Evolutionary conservation across 1,140 invertebrate genomes (phyloP).

Genomic region (Hypsibius dujardini): DNA sequence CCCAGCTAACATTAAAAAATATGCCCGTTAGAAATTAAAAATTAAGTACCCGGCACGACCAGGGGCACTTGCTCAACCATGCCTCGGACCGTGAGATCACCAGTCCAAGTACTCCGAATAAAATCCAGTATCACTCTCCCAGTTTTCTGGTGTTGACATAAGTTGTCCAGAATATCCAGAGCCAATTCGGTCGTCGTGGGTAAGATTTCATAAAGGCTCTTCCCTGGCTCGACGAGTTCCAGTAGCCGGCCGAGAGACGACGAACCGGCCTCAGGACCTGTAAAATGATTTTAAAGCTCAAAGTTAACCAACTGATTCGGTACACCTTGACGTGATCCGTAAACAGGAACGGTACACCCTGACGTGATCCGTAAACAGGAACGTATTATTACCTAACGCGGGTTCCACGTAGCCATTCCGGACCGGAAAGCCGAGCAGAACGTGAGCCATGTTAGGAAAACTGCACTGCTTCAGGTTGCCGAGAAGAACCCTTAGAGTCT

Average conservation of each 20-base stretch:
- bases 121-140: neutral
- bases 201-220: neutral
- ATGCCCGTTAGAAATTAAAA: too few species aligned
- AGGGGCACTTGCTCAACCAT: neutral
- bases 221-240: neutral
- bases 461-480: neutral
- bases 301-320: too few species aligned
- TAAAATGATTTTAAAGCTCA: too few species aligned
- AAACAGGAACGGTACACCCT: too few species aligned
- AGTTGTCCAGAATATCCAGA: neutral
- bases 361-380: too few species aligned
- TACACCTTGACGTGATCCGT: too few species aligned
- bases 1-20: too few species aligned
- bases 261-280: too few species aligned
- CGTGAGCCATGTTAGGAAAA: slow-evolving; percentile 4
- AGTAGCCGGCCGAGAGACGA: neutral
- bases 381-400: neutral
- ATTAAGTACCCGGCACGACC: neutral
- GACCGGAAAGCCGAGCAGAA: neutral
- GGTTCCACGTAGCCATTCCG: neutral
- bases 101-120: neutral
- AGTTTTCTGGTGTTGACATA: neutral
- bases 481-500: neutral
- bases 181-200: neutral
- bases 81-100: neutral